Evolutionary conservation across 2,888 invertebrate species (phyloP).

Genomic region (Andricus quercusramuli): DNA sequence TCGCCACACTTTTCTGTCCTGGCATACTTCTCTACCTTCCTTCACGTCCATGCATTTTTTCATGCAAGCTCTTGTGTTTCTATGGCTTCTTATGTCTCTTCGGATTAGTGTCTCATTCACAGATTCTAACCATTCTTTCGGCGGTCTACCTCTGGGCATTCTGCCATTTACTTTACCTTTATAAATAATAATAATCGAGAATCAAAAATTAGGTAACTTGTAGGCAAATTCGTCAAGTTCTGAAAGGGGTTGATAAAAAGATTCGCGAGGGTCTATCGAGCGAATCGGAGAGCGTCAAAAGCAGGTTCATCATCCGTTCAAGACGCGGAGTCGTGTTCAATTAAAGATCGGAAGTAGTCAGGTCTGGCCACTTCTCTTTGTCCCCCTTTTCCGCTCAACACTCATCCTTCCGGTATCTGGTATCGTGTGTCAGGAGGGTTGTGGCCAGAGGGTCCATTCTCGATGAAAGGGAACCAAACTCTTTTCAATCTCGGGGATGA

Average conservation of each 20-base stretch:
- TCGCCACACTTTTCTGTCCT: no score
- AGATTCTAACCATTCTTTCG: no score
- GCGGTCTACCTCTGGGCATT: no score
- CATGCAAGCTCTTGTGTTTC: no score
- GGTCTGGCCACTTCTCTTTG: constrained; percentile 21
- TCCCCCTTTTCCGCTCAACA: not conserved
- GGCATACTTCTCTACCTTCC: no score
- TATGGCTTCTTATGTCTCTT: no score
- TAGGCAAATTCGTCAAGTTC: not conserved
- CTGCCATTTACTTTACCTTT: no score
- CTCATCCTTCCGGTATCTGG: constrained; percentile 26
- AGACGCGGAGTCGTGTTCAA: constrained; percentile 19
- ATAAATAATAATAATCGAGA: no score
- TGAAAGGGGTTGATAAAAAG: not conserved
- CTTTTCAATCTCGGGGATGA: constrained; percentile 34
- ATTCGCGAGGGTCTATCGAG: constrained; percentile 3
- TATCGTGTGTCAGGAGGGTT: constrained; percentile 35
- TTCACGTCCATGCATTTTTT: no score
- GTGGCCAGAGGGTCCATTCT: not conserved
- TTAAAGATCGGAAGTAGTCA: constrained; percentile 35
- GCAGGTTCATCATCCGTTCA: constrained; percentile 20
- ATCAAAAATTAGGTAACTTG: not conserved
- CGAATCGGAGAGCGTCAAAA: constrained; percentile 3
- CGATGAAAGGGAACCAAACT: constrained; percentile 6
- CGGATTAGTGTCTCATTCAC: no score